Percentiles rank a stretch among this genome's conserved stretches.
Evolutionary conservation across 2,888 invertebrate genomes (phyloP).

Genomic region (Maniola hyperantus): DNA sequence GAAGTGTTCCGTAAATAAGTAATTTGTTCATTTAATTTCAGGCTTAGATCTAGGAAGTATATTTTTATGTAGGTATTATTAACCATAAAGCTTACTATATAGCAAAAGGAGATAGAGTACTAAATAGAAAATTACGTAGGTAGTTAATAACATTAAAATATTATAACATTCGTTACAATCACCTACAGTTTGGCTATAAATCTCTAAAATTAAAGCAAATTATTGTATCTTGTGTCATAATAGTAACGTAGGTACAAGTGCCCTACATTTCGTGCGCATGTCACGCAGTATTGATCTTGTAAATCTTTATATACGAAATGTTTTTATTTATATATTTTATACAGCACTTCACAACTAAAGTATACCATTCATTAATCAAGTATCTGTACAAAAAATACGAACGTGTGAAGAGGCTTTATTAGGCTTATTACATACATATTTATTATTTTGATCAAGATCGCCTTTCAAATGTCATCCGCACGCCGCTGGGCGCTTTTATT

Average conservation of each 20-base stretch:
- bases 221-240: slow-evolving; percentile 34
- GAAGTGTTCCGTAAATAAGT: not conserved
- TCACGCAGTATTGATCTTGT: slow-evolving; percentile 71
- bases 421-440: not conserved
- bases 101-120: not conserved
- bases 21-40: not conserved
- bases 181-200: not conserved
- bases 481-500: slow-evolving; percentile 19
- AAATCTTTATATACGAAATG: slow-evolving; percentile 49
- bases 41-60: not conserved
- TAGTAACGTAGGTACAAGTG: slow-evolving; percentile 49
- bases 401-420: not conserved
- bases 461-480: not conserved
- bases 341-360: not conserved
- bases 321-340: slow-evolving; percentile 43
- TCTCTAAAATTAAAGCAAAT: not conserved
- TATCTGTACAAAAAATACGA: not conserved
- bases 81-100: not conserved
- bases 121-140: not conserved
- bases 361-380: not conserved
- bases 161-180: not conserved
- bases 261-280: slow-evolving; percentile 80
- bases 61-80: not conserved
- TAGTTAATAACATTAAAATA: not conserved
- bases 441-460: not conserved